Evolutionary conservation across 2,113 vertebrate species (phyloP).

Genomic region (Gila orcuttii): DNA sequence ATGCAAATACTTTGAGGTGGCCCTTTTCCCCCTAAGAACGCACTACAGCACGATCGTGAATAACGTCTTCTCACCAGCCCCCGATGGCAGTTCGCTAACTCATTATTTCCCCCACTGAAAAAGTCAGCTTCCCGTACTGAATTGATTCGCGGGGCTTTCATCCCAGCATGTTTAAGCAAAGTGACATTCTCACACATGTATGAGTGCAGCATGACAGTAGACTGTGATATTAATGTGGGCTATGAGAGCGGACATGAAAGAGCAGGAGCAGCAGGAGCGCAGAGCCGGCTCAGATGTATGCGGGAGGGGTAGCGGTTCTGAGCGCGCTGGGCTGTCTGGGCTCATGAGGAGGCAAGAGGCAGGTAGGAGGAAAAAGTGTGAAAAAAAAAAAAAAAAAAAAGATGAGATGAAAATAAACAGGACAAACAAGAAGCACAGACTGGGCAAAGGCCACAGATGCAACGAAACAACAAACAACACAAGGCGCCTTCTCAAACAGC

Average conservation of each 20-base stretch:
- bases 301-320: background rate
- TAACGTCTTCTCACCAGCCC: constrained; percentile 35
- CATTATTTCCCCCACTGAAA: constrained; percentile 16
- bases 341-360: constrained; percentile 4
- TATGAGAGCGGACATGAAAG: constrained; percentile 33
- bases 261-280: constrained; percentile 1
- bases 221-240: constrained; percentile 42
- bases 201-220: background rate
- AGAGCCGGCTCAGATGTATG: background rate
- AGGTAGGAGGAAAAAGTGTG: constrained; percentile 4
- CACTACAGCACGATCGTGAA: background rate
- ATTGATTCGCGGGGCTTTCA: constrained; percentile 67
- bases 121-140: background rate
- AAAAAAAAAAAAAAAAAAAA: background rate
- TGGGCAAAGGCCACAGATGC: constrained; percentile 16
- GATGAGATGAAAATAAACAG: constrained; percentile 37
- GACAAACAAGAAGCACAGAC: constrained; percentile 32
- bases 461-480: constrained; percentile 2
- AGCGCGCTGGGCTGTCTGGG: constrained; percentile 17
- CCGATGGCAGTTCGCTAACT: constrained; percentile 11
- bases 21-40: constrained; percentile 61
- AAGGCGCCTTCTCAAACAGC: background rate
- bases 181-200: constrained; percentile 30
- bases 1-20: constrained; percentile 71
- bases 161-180: constrained; percentile 65